Evolutionary conservation across 2,888 invertebrate genomes (phyloP).

Genomic region (Poecilus cupreus): DNA sequence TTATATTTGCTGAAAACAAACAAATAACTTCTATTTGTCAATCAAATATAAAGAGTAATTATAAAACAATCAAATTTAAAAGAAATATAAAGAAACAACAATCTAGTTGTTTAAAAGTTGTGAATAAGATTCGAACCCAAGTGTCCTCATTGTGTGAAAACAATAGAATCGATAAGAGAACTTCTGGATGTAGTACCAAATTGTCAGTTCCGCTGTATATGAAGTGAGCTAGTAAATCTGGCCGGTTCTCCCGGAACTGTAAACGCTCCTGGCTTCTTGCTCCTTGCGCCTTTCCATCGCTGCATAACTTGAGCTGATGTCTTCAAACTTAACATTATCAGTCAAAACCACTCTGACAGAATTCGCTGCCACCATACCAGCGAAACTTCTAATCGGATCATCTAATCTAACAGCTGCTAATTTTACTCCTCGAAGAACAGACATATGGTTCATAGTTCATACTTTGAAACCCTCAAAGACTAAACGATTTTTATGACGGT

Average conservation of each 20-base stretch:
- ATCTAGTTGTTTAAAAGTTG: neutral
- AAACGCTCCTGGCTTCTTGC: neutral
- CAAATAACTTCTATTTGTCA: too few relatives aligned
- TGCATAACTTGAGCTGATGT: constrained; percentile 26
- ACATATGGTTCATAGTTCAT: neutral
- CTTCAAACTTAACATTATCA: constrained; percentile 34
- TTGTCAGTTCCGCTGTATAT: constrained; percentile 34
- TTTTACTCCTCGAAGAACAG: neutral
- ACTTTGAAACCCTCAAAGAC: neutral
- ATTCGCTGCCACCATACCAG: neutral
- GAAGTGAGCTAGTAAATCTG: constrained; percentile 13
- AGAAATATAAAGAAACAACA: neutral
- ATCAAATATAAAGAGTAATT: too few relatives aligned
- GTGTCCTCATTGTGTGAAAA: neutral
- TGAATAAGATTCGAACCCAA: neutral
- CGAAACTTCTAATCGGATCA: constrained; percentile 29
- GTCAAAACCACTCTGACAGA: constrained; percentile 28
- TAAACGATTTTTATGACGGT: too few relatives aligned
- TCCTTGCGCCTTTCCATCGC: too few relatives aligned
- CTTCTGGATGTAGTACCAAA: neutral
- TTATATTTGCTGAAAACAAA: too few relatives aligned
- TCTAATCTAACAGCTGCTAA: constrained; percentile 6
- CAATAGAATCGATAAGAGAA: constrained; percentile 1
- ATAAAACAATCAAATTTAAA: neutral
- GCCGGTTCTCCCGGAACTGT: neutral